Base-by-base conservation (phyloP, 2,797 vertebrate species). In the Peromyscus eremicus region DNA sequence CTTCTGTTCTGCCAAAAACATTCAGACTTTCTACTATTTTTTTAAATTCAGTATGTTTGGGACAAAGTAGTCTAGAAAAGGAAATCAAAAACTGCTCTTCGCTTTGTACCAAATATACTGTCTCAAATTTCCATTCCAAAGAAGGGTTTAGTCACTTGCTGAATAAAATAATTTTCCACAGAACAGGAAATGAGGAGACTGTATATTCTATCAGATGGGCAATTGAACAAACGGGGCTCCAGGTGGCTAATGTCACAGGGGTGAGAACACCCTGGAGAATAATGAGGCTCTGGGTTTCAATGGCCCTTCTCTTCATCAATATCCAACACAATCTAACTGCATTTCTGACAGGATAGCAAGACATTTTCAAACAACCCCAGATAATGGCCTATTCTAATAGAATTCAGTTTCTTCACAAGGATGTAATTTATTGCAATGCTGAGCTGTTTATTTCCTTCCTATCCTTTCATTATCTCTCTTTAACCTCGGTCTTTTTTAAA, bases 141-240 rank as follows among this genome's bases (percentile, higher is more conserved):
- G 94, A 97, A 96, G 37, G 60, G 55, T 90, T 96, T 88, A 91
- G 79, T 96, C 87, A 95, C 73, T 97, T 92, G 29, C 92, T 83
- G 68, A 97, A 96, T 95, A 96, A 96, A 98, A 97, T 95, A 94
- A 94, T 96, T 97, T 97, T 95, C 94, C 88, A 94, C 55, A 86
- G 62, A 93, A 96, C 87, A 96, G 96, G 95, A 97, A 97, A 97
- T 94, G 88, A 97, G 88, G 80, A 97, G 90, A 96, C 81, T 85
- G 94, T 85, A 93, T 97, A 96, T 93, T 95, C 80, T 97, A 96
- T 97, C 94, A 97, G 95, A 97, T 97, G 87, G 95, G 92, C 93
- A 97, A 96, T 92, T 96, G 97, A 97, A 96, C 95, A 97, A 97
- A 96, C 90, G 95, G 94, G 94, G 76, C 87, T 97, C 95, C 96